Evolutionary conservation across 2,888 invertebrate genomes (phyloP), one percentile per base, ranked within the genome.

Genomic region (Cryptocephalus moraei): DNA sequence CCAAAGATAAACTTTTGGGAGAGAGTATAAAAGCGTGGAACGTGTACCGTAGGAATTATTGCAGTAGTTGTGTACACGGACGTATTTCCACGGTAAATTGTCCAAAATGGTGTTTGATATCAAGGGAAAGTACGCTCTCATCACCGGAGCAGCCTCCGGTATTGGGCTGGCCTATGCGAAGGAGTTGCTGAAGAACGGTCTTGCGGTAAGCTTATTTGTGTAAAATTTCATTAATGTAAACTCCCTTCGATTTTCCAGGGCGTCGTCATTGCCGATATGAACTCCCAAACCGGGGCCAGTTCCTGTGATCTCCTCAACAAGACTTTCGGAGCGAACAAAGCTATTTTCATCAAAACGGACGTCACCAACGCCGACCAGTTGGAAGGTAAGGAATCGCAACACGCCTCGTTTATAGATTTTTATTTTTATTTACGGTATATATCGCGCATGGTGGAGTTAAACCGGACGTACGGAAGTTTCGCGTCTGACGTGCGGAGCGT

Each of bases 331-430:
- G 75, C 80, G 53, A 81, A 81, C 62, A 79, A 78, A 50, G 80
- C 81, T 3, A 68, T 83, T 50, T 86, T 82, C 62, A 80, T 82
- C 56, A 79, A 78, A 50, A 82, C 82, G 56, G 84, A 85, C 63
- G 84, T 84, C 52, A 85, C 84, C 0, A 83, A 84, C 64, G 80
- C 81, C 60, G 78, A 79, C 13, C 82, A 84, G 64, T 81, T 82
- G 58, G 83, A 84, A 74, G 82, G 84, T 83, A 66, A 65, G 22
- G 6, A 22, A 22, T 2, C 6, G 22, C 6, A 22, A n/a, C n/a
- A n/a, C n/a, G n/a, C 22, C 6, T 4, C 6, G 6, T 22, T 22
- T 22, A 6, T 6, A 22, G 22, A 22, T 22, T 22, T 22, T 22
- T 4, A 22, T 4, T 2, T 22, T 22, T 22, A 22, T 22, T 22